phyloP scores from a whole-genome alignment of 2,113 vertebrate genomes.

The Picathartes gymnocephalus region DNA sequence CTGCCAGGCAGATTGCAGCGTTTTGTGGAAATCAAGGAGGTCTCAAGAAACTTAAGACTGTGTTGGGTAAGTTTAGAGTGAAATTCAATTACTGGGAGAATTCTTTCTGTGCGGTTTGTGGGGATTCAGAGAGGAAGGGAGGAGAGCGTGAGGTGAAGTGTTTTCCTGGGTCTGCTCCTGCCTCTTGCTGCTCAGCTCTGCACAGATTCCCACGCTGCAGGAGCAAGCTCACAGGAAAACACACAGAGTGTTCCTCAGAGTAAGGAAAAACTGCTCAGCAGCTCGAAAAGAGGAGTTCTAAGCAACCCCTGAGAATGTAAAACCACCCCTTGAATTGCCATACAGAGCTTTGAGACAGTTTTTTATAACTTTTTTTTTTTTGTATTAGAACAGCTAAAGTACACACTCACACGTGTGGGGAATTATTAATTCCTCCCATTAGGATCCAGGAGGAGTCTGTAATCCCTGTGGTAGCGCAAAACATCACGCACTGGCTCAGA shows the following conservation, averaged over 20 bases:
- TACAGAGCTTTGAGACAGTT: neutral
- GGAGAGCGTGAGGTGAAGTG: neutral
- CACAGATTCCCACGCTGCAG: neutral
- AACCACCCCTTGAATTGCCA: neutral
- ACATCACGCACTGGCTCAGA: neutral
- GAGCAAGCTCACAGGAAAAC: neutral
- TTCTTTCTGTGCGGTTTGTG: neutral
- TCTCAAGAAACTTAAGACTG: neutral
- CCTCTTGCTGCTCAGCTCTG: neutral
- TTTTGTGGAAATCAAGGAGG: neutral
- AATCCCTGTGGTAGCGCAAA: neutral
- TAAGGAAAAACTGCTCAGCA: neutral
- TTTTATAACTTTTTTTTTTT: neutral
- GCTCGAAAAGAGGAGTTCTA: neutral
- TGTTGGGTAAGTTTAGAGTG: neutral
- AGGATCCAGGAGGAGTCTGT: neutral
- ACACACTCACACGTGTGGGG: neutral
- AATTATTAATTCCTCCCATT: neutral
- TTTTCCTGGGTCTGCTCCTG: neutral
- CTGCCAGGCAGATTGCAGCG: neutral
- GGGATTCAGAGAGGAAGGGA: neutral
- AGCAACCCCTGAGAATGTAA: neutral
- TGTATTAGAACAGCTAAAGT: neutral
- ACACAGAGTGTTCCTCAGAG: fast-evolving
- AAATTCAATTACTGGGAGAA: neutral